A percentile compares a stretch with the other conserved stretches of the same genome.
phyloP scores from a whole-genome alignment of 2,888 invertebrate genomes.

The Mesochorus sp. region DNA sequence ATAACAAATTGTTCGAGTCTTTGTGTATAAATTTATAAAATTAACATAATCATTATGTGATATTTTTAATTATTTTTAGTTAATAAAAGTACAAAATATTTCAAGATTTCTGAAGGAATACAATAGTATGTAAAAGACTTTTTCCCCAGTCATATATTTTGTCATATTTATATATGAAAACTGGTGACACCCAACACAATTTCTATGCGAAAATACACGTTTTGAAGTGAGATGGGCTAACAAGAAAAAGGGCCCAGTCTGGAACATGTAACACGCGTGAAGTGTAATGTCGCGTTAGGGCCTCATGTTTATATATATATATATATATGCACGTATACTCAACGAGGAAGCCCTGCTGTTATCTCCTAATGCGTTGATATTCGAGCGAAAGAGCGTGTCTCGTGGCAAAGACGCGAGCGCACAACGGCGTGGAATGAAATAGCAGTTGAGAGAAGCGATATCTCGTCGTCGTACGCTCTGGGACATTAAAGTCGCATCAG shows the following conservation, averaged over 20 bases:
- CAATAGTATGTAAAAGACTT: no score
- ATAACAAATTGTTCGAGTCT: no score
- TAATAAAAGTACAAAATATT: no score
- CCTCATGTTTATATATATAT: neutral
- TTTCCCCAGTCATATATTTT: no score
- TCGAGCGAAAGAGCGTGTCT: constrained; percentile 29
- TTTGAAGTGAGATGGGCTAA: neutral
- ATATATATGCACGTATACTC: neutral
- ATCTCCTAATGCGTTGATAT: constrained; percentile 53
- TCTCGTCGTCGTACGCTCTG: constrained; percentile 43
- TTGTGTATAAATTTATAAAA: no score
- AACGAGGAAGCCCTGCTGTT: neutral
- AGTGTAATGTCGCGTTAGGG: neutral
- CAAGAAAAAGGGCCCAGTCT: neutral
- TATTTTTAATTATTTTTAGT: no score
- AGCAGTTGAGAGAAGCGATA: constrained; percentile 37
- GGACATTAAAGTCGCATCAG: constrained; percentile 62
- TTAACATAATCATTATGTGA: no score
- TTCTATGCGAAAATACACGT: no score
- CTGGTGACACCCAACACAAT: no score
- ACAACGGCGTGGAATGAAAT: constrained; percentile 15
- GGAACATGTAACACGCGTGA: neutral
- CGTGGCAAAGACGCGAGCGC: neutral
- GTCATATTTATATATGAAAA: no score
- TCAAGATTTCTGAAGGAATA: no score